phyloP scores from a whole-genome alignment of 1,140 invertebrate genomes.

The Neodiprion virginianus region DNA sequence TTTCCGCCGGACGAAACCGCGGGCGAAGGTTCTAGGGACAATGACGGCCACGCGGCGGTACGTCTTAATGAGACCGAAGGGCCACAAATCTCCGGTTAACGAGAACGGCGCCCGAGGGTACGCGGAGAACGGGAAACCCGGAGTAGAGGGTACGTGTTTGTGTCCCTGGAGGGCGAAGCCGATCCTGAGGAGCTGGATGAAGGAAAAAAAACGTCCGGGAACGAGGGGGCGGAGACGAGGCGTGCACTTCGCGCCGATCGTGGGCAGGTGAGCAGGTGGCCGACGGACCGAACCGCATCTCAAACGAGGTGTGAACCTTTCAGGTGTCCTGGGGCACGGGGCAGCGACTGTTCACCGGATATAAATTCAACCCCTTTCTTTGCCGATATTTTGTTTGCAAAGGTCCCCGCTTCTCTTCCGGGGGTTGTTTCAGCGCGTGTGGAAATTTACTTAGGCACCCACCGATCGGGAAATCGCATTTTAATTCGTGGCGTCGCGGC shows the following conservation, averaged over 20 bases:
- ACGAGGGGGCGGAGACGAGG: neutral
- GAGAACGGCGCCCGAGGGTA: neutral
- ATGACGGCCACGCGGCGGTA: neutral
- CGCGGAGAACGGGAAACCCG: too few relatives aligned
- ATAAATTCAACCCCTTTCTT: neutral
- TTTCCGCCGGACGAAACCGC: neutral
- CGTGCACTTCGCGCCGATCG: neutral
- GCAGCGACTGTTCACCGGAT: neutral
- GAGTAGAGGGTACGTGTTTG: too few relatives aligned
- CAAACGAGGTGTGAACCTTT: constrained; percentile 2
- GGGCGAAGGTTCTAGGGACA: neutral
- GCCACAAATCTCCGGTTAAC: constrained; percentile 7
- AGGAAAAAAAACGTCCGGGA: neutral
- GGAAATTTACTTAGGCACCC: neutral
- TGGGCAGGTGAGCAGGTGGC: neutral
- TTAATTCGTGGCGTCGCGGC: neutral
- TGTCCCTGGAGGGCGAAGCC: too few relatives aligned
- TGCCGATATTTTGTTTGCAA: neutral
- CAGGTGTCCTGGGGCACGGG: neutral
- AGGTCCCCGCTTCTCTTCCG: too few relatives aligned
- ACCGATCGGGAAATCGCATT: neutral
- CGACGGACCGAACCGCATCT: neutral
- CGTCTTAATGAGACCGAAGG: neutral
- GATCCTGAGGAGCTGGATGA: too few relatives aligned
- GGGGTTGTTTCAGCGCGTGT: neutral